Evolutionary conservation across 1,140 invertebrate genomes (phyloP).

Genomic region (Neodiprion fabricii): DNA sequence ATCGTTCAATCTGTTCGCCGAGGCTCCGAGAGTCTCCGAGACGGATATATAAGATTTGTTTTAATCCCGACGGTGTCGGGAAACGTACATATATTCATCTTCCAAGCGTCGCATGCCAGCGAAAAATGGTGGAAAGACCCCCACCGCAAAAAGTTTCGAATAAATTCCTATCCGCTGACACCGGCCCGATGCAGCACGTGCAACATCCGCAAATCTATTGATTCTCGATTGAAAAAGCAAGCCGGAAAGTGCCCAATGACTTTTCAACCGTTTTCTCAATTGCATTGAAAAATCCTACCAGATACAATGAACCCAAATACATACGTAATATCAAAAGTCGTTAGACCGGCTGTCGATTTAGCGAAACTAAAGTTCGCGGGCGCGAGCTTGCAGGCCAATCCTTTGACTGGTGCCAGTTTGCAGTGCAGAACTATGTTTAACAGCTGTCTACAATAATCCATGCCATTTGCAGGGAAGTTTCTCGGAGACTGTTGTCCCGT

Average conservation of each 20-base stretch:
- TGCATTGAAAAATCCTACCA: too few species aligned
- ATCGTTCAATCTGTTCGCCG: slow-evolving; percentile 1
- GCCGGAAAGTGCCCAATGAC: too few species aligned
- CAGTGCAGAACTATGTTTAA: slow-evolving; percentile 3
- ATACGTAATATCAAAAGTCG: too few species aligned
- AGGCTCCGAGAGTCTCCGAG: not conserved
- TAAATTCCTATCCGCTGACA: too few species aligned
- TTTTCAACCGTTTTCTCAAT: too few species aligned
- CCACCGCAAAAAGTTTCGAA: not conserved
- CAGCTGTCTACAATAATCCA: slow-evolving; percentile 1
- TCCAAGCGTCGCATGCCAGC: not conserved
- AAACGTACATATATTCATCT: not conserved
- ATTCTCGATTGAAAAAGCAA: too few species aligned
- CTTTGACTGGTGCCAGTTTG: not conserved
- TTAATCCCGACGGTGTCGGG: not conserved
- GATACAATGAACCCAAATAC: too few species aligned
- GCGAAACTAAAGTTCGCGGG: too few species aligned
- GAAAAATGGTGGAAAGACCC: not conserved
- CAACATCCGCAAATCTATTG: too few species aligned
- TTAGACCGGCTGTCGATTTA: too few species aligned
- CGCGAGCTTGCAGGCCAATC: not conserved
- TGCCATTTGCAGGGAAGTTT: not conserved
- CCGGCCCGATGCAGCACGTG: too few species aligned
- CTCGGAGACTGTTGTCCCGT: not conserved
- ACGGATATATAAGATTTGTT: not conserved